Evolutionary conservation across 1,140 invertebrate genomes (phyloP), one percentile per base, ranked within the genome.

Genomic region (Bombus sibiricus): DNA sequence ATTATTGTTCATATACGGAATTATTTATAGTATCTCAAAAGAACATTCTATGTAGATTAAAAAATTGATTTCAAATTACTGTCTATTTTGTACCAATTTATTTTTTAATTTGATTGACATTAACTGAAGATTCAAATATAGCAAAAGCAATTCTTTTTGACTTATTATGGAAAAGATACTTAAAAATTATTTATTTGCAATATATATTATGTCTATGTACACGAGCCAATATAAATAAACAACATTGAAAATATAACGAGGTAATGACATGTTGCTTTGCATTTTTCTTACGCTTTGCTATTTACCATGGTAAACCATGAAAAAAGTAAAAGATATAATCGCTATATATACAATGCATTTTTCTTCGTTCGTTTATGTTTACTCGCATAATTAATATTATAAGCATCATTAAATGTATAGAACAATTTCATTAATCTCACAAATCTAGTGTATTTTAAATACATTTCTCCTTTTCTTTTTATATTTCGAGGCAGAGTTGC

Each of bases 191-290:
- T 53, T 47, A 18, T 37, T 47, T 83, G 34, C 43, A 57, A 43
- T 66, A 53, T 53, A 66, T n/a, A 59, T 28, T 34, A 37, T 0
- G 18, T 83, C 5, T 68, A 83, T 37, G 25, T 32, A 41, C 6
- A 69, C 13, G 25, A 68, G 41, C 34, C 22, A 10, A 34, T 78
- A 71, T 84, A 84, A 78, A 34, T 84, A 79, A 69, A 57, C 43
- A 34, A 47, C 22, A 53, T 77, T 83, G 34, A 47, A 83, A 57
- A 47, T 18, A 57, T 34, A 83, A 82, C 25, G 72, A 82, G 72
- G 81, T 82, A 76, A 83, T 77, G 18, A 34, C 57, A 47, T 47
- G 18, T 62, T 75, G 34, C 32, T 64, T 64, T 25, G 47, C 47
- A 47, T 22, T 41, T 81, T 32, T 72, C 41, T 43, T 43, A 43